Evolutionary conservation across 1,140 invertebrate species (phyloP), one percentile per base, ranked within the genome.

Genomic region (Dendroctonus ponderosae): DNA sequence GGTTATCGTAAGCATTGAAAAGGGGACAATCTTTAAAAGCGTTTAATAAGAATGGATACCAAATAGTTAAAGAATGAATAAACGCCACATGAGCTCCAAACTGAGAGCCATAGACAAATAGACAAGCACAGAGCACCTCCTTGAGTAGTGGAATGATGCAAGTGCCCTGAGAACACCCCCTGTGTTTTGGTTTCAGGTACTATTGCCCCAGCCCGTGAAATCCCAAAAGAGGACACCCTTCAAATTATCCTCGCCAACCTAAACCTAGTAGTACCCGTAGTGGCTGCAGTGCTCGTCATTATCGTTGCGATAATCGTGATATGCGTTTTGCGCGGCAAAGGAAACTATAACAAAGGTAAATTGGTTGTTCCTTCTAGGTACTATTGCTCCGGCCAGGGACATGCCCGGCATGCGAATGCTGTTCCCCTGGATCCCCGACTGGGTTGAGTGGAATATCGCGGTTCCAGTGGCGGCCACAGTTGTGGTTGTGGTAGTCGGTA

Each of bases 231-330:
- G 79, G 89, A 91, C 80, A 90, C 89, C 69, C 84, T 92, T 81
- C 88, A 88, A 84, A 87, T 91, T 74, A 86, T 93, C 74, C 85
- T 92, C 77, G 87, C 90, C 70, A 94, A 96, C 80, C 85, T 95
- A 73, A 94, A 96, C 84, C 87, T 97, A 75, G 91, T 96, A 81
- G 91, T 97, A 71, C 94, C 95, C n/a, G 90, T 96, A 70, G 90
- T 92, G 74, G 92, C 92, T 65, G 92, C 93, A 67, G 84, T 94
- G 65, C 86, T 96, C 72, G 89, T 96, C 80, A 92, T 96, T 80
- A 92, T 96, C 76, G 88, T 94, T 79, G 91, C 92, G 71, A 90
- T 96, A 76, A 90, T 94, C 78, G 90, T 96, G 77, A 91, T 94
- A 76, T 94, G 91, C 85, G 90, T 93, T 75, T 86, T 94, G 66